Base-by-base conservation (phyloP, 2,113 vertebrate species). In the Sceloporus undulatus region DNA sequence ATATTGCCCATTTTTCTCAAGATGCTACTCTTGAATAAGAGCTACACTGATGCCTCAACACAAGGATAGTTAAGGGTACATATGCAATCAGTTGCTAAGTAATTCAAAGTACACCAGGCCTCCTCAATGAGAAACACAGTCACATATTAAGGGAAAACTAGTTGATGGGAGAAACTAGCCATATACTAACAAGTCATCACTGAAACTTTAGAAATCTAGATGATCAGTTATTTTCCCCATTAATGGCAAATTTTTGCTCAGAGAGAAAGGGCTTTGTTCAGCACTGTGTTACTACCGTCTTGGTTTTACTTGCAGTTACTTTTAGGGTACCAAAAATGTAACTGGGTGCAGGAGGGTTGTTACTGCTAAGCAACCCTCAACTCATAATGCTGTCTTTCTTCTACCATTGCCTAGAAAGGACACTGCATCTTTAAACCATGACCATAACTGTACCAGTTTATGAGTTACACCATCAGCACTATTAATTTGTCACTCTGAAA, bases 401-500 rank as follows among this genome's bases (percentile, higher is more conserved):
- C 88, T 90, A 92, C 91, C 94, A 95, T 90, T 93, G 86, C 88
- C 89, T 94, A 97, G 95, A 95, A 92, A 96, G 93, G 96, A 93
- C 93, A 96, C 95, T 94, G 96, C 91, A 94, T 92, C 92, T 96
- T 96, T 91, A 95, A 88, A 91, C 91, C 93, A 91, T 0, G 48
- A 94, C 92, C 89, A 91, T 93, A 90, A 92, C 91, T 73, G 42
- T 90, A 93, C 94, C 94, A 94, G 88, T 91, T 91, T 95, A 94
- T 81, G 94, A 93, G 90, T 93, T 97, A 97, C 91, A 95, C 88
- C 93, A 95, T 79, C 94, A 93, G 90, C 94, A 94, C 94, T 92
- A 95, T 62, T 88, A 95, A 94, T 94, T 96, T 95, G 95, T 96
- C 93, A 96, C 94, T 96, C 94, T 91, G 94, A 96, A 96, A 94